Conservation (phyloP, 2,113 vertebrate genomes). For the Riparia riparia region DNA sequence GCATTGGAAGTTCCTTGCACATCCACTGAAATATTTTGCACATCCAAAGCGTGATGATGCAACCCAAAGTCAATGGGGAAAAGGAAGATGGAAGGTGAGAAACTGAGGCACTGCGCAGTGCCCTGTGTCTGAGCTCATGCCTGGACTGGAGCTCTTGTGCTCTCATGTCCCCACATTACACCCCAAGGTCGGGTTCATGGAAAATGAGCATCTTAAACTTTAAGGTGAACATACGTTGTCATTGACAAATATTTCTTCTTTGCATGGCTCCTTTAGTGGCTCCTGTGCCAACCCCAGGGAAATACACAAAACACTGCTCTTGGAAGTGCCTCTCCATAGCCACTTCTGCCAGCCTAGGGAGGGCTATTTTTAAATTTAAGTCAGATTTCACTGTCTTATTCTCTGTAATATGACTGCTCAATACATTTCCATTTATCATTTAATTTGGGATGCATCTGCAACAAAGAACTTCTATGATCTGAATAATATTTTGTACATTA, state of each 20-base stretch:
- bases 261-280: background rate
- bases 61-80: rapidly evolving
- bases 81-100: background rate
- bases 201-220: background rate
- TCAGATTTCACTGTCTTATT: background rate
- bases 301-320: background rate
- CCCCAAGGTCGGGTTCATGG: too few species aligned
- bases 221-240: background rate
- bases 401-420: background rate
- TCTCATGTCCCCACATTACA: rapidly evolving
- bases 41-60: background rate
- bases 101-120: background rate
- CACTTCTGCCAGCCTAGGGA: background rate
- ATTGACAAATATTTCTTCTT: background rate
- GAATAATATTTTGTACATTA: conserved; percentile 1
- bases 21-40: background rate
- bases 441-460: background rate
- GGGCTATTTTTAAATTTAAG: background rate
- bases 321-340: background rate
- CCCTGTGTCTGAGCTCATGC: rapidly evolving
- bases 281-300: background rate
- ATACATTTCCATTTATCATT: conserved; percentile 47
- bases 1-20: background rate
- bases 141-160: background rate
- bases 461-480: background rate